These are phyloP conservation scores for Formica exsecta DNA, from an alignment of 1,140 invertebrate genomes.

Conservation along the genomic window DNA sequence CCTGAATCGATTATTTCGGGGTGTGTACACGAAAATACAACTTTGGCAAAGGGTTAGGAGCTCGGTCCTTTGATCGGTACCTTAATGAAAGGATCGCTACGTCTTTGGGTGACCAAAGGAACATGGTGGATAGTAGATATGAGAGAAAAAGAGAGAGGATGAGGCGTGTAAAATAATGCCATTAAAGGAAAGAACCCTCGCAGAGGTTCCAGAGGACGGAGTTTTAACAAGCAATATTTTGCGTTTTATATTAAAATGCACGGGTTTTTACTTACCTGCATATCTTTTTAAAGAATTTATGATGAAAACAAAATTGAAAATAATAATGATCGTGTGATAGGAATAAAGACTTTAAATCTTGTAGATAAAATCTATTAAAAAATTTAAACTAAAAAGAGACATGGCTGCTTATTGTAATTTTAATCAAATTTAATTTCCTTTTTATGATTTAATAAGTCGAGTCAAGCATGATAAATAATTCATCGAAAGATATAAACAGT, in stretches of 20 bases:
- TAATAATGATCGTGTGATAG: background rate
- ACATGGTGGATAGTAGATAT: background rate
- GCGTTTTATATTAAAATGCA: background rate
- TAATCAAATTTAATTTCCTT: background rate
- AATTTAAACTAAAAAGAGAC: background rate
- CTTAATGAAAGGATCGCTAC: conserved; percentile 66
- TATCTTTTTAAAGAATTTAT: background rate
- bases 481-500: background rate
- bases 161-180: conserved; percentile 61
- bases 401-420: background rate
- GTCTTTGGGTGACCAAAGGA: conserved; percentile 31
- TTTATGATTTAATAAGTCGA: background rate
- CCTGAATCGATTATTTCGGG: conserved; percentile 9
- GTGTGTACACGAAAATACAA: conserved; percentile 5
- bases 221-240: background rate
- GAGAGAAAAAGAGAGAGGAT: background rate
- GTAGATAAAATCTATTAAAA: background rate
- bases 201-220: background rate
- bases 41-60: conserved; percentile 41
- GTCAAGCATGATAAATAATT: background rate
- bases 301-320: background rate
- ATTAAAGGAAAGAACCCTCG: conserved; percentile 31
- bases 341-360: background rate
- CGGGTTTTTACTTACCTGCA: background rate
- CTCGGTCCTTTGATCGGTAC: conserved; percentile 64